phyloP scores from a whole-genome alignment of 2,888 invertebrate genomes.

The Deilephila porcellus region DNA sequence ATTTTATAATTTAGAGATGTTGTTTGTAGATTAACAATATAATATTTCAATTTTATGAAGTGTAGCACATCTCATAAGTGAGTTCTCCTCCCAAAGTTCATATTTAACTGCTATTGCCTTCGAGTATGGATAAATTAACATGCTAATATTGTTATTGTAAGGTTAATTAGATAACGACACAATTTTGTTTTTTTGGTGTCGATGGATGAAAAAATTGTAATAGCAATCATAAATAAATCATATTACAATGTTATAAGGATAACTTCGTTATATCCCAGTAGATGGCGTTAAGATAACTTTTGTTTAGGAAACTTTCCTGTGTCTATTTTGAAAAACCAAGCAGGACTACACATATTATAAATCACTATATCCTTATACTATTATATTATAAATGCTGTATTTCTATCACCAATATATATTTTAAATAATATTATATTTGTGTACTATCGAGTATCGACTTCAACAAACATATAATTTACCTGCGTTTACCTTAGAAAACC shows the following conservation, averaged over 20 bases:
- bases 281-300: constrained; percentile 1
- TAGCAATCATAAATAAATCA: not conserved
- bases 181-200: not conserved
- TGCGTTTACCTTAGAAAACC: not conserved
- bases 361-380: not conserved
- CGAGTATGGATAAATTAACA: constrained; percentile 12
- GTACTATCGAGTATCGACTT: not conserved
- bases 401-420: not conserved
- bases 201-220: not conserved
- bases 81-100: not conserved
- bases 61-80: not conserved
- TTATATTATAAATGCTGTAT: not conserved
- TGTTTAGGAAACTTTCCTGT: too few species aligned
- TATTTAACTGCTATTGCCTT: constrained; percentile 19
- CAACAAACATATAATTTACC: not conserved
- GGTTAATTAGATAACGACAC: not conserved
- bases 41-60: not conserved
- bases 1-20: constrained; percentile 21
- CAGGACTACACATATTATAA: not conserved
- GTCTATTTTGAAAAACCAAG: not conserved
- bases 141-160: not conserved
- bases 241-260: not conserved
- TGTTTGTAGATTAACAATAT: not conserved
- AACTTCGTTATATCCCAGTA: not conserved
- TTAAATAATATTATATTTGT: not conserved